These are phyloP conservation scores for Graptemys geographica DNA, from an alignment of 2,797 vertebrate genomes.

Conservation along the genomic window DNA sequence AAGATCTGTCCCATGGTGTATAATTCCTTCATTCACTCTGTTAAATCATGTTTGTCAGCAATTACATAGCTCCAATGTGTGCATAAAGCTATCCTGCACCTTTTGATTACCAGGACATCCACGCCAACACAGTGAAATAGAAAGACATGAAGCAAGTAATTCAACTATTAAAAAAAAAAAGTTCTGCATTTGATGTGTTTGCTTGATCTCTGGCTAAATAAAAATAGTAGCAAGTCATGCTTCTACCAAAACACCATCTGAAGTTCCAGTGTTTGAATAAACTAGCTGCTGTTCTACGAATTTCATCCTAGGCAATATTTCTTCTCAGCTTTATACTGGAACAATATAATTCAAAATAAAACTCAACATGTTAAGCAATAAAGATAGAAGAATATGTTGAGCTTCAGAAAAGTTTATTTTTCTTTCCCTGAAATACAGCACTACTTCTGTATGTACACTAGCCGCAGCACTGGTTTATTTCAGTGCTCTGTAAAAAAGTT, in stretches of 20 bases:
- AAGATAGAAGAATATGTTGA: fast-evolving
- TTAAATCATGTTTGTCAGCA: slow-evolving; percentile 8
- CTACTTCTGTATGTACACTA: background rate
- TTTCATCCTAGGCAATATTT: background rate
- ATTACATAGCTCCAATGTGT: background rate
- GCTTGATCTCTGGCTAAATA: slow-evolving; percentile 13
- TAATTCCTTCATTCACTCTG: background rate
- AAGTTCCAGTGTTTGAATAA: background rate
- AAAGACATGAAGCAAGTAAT: slow-evolving; percentile 17
- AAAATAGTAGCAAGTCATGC: background rate
- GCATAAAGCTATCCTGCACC: slow-evolving; percentile 4
- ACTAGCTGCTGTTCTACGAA: background rate
- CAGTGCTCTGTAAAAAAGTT: background rate
- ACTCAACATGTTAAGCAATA: background rate
- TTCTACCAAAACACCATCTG: background rate
- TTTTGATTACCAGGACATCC: slow-evolving; percentile 25
- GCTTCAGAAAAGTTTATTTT: background rate
- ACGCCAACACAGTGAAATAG: slow-evolving; percentile 4
- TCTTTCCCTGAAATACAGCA: background rate
- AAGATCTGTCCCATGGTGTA: background rate
- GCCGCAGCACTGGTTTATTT: background rate
- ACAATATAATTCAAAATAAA: background rate
- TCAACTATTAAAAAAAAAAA: background rate
- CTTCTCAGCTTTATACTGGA: background rate
- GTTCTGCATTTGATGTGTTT: background rate